These are phyloP conservation scores for Megalops cyprinoides DNA, from an alignment of 2,797 vertebrate genomes.

Conservation along the genomic window DNA sequence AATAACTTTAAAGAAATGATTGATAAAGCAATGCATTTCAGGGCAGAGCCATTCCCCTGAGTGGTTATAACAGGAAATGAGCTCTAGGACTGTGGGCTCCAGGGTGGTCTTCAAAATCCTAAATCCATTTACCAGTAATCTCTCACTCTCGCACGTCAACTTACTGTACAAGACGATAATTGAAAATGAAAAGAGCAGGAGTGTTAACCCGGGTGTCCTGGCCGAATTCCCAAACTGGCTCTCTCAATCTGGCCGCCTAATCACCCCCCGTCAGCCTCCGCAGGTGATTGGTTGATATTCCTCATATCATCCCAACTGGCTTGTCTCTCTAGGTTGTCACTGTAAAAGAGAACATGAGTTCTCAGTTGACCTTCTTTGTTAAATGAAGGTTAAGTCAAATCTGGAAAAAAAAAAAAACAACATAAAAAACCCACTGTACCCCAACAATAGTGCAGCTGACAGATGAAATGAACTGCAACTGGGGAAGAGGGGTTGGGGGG, in stretches of 20 bases:
- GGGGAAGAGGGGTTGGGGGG: background rate
- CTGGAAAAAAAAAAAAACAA: background rate
- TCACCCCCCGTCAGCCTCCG: slow-evolving; percentile 4
- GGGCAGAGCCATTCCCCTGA: too few species aligned
- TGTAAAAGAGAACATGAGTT: background rate
- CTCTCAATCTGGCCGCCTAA: slow-evolving; percentile 3
- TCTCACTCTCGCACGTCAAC: slow-evolving; percentile 8
- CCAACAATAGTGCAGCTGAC: background rate
- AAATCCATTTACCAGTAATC: slow-evolving; percentile 13
- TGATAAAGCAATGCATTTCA: too few species aligned
- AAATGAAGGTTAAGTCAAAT: background rate
- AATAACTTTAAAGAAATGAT: too few species aligned
- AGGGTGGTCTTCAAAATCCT: too few species aligned
- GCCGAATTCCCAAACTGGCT: slow-evolving; percentile 2
- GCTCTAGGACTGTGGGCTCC: too few species aligned
- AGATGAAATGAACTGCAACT: background rate
- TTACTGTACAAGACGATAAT: slow-evolving; percentile 8
- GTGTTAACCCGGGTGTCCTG: slow-evolving; percentile 12
- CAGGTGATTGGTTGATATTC: background rate
- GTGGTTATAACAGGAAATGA: too few species aligned
- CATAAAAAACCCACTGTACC: too few species aligned
- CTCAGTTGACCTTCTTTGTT: background rate
- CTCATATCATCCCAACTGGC: background rate
- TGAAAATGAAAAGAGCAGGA: background rate
- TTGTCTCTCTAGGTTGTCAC: background rate